Evolutionary conservation across 2,113 vertebrate genomes (phyloP).

Genomic region (Campylomormyrus tamandua): DNA sequence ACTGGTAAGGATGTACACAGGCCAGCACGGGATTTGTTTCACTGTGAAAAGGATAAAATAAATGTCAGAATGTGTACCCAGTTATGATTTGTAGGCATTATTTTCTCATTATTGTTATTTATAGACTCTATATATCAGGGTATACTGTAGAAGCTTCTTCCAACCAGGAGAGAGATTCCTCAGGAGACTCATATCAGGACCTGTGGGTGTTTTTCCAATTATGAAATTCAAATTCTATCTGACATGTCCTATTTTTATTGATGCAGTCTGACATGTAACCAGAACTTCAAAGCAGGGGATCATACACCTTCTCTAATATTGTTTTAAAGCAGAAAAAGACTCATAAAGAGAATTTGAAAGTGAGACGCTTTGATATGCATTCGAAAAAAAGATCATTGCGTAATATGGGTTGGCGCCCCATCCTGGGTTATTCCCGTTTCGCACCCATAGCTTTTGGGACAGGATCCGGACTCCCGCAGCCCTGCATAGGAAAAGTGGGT

Average conservation of each 20-base stretch:
- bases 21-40: not conserved
- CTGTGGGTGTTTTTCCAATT: not conserved
- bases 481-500: not conserved
- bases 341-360: not conserved
- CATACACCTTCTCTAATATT: not conserved
- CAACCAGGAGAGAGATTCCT: not conserved
- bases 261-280: not conserved
- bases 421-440: not conserved
- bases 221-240: not conserved
- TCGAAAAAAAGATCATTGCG: not conserved
- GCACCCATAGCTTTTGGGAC: not conserved
- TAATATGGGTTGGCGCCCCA: not conserved
- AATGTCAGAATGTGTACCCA: not conserved
- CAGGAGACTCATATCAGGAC: not conserved
- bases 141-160: not conserved
- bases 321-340: not conserved
- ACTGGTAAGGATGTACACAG: not conserved
- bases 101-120: not conserved
- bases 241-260: not conserved
- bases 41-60: not conserved
- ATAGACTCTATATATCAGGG: not conserved
- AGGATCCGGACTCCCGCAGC: not conserved
- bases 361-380: not conserved
- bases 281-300: not conserved
- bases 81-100: not conserved